Conservation (phyloP, 1,140 invertebrate genomes). For the Daktulosphaira vitifoliae region DNA sequence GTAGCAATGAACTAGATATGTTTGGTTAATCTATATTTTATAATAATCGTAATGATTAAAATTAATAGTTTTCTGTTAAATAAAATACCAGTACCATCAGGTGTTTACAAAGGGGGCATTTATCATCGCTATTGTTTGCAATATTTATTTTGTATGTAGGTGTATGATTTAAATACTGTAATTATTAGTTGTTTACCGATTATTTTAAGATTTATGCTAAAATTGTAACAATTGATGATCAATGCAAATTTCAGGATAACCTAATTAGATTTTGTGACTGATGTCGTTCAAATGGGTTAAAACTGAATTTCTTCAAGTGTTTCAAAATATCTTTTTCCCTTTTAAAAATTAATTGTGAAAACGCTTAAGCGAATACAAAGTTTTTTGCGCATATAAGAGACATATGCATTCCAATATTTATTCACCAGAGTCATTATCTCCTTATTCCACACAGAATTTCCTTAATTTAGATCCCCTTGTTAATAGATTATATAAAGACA, state of each 20-base stretch:
- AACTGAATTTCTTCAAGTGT: not conserved
- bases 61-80: not conserved
- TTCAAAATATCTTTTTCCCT: not conserved
- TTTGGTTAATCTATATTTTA: too few relatives aligned
- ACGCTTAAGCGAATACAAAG: too few relatives aligned
- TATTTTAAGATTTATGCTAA: not conserved
- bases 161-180: not conserved
- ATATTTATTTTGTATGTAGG: not conserved
- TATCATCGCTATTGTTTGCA: not conserved
- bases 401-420: too few relatives aligned
- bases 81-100: slow-evolving; percentile 1
- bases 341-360: not conserved
- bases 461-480: too few relatives aligned
- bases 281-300: too few relatives aligned
- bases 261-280: not conserved
- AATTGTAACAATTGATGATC: not conserved
- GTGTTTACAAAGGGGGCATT: not conserved
- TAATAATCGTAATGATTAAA: too few relatives aligned
- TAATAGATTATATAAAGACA: too few relatives aligned
- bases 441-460: too few relatives aligned
- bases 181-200: not conserved
- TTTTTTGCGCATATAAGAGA: too few relatives aligned
- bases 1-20: too few relatives aligned
- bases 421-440: too few relatives aligned
- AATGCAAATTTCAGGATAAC: not conserved